Evolutionary conservation across 1,140 invertebrate species (phyloP).

Genomic region (Eupeodes corollae): DNA sequence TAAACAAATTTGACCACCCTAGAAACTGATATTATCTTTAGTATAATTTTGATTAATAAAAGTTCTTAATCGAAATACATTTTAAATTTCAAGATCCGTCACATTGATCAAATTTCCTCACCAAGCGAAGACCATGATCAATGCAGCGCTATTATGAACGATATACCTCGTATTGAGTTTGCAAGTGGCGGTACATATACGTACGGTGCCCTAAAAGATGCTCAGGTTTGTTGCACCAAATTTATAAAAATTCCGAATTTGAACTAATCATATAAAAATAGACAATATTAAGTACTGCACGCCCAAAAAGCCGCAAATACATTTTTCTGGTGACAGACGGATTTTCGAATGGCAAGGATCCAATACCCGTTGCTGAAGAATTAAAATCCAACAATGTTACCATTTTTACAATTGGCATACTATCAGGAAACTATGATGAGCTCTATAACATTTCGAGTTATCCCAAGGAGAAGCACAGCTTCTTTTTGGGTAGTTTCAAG

Average conservation of each 20-base stretch:
- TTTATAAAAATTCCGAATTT: too few species aligned
- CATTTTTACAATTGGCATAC: conserved; percentile 59
- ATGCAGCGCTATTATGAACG: conserved; percentile 50
- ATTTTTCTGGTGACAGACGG: conserved; percentile 62
- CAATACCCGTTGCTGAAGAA: conserved; percentile 44
- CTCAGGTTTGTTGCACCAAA: too few species aligned
- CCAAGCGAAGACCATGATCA: conserved; percentile 44
- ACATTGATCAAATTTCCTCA: conserved; percentile 51
- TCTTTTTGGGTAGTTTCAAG: conserved; percentile 56
- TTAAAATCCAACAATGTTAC: conserved; percentile 43
- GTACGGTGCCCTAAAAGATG: too few species aligned
- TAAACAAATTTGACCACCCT: too few species aligned
- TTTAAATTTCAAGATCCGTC: conserved; percentile 34
- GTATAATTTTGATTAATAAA: too few species aligned
- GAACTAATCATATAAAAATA: conserved; percentile 48
- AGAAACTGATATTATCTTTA: too few species aligned
- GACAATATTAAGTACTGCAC: conserved; percentile 60
- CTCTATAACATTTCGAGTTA: conserved; percentile 53
- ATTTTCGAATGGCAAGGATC: conserved; percentile 62
- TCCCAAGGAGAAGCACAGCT: conserved; percentile 53
- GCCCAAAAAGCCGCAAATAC: conserved; percentile 47
- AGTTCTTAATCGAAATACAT: too few species aligned
- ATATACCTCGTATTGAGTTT: conserved; percentile 36
- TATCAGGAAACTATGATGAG: conserved; percentile 55
- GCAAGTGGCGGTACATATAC: too few species aligned